Percentiles rank a stretch among this genome's conserved stretches.
Evolutionary conservation across 2,888 invertebrate genomes (phyloP).

Genomic region (Ennomos erosarius): DNA sequence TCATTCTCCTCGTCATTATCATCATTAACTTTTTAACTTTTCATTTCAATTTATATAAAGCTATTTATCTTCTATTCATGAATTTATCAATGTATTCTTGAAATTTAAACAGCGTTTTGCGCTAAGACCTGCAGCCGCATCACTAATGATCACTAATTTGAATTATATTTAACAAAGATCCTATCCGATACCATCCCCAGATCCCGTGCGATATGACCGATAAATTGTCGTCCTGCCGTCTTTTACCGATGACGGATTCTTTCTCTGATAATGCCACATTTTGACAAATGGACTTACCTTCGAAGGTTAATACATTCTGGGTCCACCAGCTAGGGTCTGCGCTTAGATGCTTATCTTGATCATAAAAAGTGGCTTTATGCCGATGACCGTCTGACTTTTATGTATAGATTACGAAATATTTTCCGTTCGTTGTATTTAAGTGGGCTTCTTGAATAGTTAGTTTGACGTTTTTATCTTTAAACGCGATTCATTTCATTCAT

Average conservation of each 20-base stretch:
- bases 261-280: slow-evolving; percentile 73
- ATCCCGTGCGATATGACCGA: slow-evolving; percentile 74
- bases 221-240: slow-evolving; percentile 60
- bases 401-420: slow-evolving; percentile 33
- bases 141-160: slow-evolving; percentile 34
- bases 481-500: slow-evolving; percentile 21
- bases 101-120: too few relatives aligned
- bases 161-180: slow-evolving; percentile 39
- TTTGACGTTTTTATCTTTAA: slow-evolving; percentile 22
- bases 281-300: slow-evolving; percentile 81
- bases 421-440: slow-evolving; percentile 16
- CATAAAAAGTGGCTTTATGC: slow-evolving; percentile 32
- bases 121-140: slow-evolving; percentile 13
- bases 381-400: slow-evolving; percentile 40
- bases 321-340: slow-evolving; percentile 57
- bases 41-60: too few relatives aligned
- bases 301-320: slow-evolving; percentile 59
- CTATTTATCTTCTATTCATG: too few relatives aligned
- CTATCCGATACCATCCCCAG: slow-evolving; percentile 57
- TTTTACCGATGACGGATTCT: slow-evolving; percentile 77
- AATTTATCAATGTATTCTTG: too few relatives aligned
- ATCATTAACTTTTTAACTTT: too few relatives aligned
- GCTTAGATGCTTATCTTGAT: slow-evolving; percentile 63
- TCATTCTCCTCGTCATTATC: too few relatives aligned
- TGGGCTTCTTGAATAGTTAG: slow-evolving; percentile 22